Base-by-base conservation (phyloP, 2,797 vertebrate genomes). In the Serranus cabrilla region DNA sequence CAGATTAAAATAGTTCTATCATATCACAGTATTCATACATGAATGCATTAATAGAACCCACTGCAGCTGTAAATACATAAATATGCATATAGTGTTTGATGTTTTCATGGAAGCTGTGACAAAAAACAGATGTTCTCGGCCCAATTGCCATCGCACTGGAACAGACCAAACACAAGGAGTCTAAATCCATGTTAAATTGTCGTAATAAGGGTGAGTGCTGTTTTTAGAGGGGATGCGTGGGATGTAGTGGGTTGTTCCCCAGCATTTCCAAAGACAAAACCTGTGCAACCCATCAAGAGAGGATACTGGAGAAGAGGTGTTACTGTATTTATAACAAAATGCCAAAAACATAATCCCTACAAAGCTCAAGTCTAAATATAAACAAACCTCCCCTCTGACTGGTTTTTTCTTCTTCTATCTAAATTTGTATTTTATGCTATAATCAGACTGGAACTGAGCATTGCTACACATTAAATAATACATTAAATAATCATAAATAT, bases 221-320 rank as follows among this genome's bases (percentile, higher is more conserved):
- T 74, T 85, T 86, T 72, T 57, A 61, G 57, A 78, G 27, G 34
- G n/a, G 37, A 20, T 67, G 76, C 40, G 76, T 88, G 78, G 82
- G 82, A 62, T 75, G 71, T 9, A 47, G 71, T 27, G 52, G 74
- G 13, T 71, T 78, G 63, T 43, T 63, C 65, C 45, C 58, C 21
- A 34, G 47, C 42, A 6, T 74, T 61, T 82, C 51, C 31, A 76
- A 56, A 69, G 34, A 78, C 62, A 71, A 61, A 84, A 83, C 71
- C 54, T 70, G 54, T 43, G 68, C 65, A 65, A 68, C 11, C 82
- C 66, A 51, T 74, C 59, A 68, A 61, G 46, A 71, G 37, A 46
- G 7, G 47, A 77, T 17, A 27, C 51, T 56, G 45, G 34, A 55
- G 58, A 78, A 27, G 54, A 76, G 56, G 46, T 83, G 66, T 74